phyloP scores from a whole-genome alignment of 2,113 vertebrate genomes.

The Orientallactaga bullata region DNA sequence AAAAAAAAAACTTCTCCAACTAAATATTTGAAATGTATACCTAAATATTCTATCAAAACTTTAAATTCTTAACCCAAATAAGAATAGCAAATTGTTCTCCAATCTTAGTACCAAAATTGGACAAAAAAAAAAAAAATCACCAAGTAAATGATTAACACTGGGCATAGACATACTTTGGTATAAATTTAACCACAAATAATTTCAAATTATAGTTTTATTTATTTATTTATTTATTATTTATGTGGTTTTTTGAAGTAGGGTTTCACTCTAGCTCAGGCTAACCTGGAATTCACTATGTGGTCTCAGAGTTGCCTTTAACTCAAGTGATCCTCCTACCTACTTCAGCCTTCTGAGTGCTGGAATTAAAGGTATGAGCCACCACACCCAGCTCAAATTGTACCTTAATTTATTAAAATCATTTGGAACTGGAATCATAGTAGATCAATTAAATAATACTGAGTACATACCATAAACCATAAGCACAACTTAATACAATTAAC shows the following conservation, averaged over 20 bases:
- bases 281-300: too few relatives aligned
- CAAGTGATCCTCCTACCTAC: too few relatives aligned
- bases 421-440: conserved; percentile 50
- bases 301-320: too few relatives aligned
- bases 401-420: conserved; percentile 65
- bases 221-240: too few relatives aligned
- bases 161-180: neutral
- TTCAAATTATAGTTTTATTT: neutral
- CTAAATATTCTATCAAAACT: conserved; percentile 69
- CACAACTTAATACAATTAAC: conserved; percentile 48
- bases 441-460: conserved; percentile 58
- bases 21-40: conserved; percentile 65
- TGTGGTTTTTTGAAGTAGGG: too few relatives aligned
- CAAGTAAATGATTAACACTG: conserved; percentile 14
- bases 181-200: conserved; percentile 47
- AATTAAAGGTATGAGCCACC: too few relatives aligned
- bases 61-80: conserved; percentile 65
- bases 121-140: conserved; percentile 55
- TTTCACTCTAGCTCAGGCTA: too few relatives aligned
- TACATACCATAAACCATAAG: neutral
- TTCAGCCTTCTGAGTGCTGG: too few relatives aligned
- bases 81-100: neutral
- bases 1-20: conserved; percentile 73
- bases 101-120: neutral
- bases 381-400: neutral